A percentile compares a stretch with the other conserved stretches of the same genome.
phyloP scores from a whole-genome alignment of 2,113 vertebrate genomes.

The Prunella himalayana region DNA sequence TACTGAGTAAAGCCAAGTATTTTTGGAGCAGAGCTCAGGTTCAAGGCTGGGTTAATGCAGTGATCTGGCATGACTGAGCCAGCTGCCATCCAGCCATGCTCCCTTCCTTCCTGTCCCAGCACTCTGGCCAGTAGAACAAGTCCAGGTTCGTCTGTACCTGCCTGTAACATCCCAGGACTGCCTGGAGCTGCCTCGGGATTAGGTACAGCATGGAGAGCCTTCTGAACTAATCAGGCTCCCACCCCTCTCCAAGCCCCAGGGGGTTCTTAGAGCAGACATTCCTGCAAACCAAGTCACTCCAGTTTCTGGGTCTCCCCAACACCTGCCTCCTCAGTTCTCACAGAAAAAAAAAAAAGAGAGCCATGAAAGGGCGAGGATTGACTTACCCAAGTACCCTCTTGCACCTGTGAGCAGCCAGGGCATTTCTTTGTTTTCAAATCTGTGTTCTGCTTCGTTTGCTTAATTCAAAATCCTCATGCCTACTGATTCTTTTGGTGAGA shows the following conservation, averaged over 20 bases:
- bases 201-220: neutral
- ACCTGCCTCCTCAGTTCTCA: neutral
- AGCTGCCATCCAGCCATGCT: neutral
- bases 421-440: neutral
- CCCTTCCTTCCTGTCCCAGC: neutral
- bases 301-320: neutral
- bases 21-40: neutral
- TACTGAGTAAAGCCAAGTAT: neutral
- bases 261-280: neutral
- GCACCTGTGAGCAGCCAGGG: rapidly evolving
- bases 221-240: neutral
- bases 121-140: neutral
- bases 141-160: neutral
- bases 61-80: neutral
- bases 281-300: neutral
- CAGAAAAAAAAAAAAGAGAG: neutral
- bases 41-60: neutral
- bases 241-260: neutral
- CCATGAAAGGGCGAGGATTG: neutral
- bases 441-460: neutral
- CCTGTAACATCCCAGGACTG: rapidly evolving
- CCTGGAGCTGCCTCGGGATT: neutral
- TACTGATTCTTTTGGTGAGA: neutral
- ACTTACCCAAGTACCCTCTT: neutral
- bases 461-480: neutral